Base-by-base conservation (phyloP, 2,888 invertebrate genomes). In the Phytoseiulus persimilis region DNA sequence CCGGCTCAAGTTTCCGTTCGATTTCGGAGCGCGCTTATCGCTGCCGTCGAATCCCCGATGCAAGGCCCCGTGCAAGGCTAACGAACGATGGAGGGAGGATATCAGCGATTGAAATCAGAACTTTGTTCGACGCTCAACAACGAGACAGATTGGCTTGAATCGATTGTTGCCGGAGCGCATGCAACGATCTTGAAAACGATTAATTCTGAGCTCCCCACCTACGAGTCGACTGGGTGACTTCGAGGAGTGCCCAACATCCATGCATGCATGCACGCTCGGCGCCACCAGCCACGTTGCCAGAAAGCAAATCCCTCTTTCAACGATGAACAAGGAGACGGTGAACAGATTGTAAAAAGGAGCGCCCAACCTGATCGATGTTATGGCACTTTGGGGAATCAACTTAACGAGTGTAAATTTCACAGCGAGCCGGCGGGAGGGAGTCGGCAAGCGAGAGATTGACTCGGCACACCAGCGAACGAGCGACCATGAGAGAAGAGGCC, bases 101-200 rank as follows among this genome's bases (percentile, higher is more conserved):
- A 65, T 65, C 65, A 65, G 65, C 65, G 65, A 65, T 65, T 14
- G 65, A 65, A 65, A 65, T 65, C 65, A 65, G 65, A 65, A 65
- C 65, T 65, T 65, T 65, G 65, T 28, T 65, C 65, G 18, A 65
- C 65, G 65, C 28, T 28, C 65, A 2, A 23, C 65, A 23, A 65
- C 65, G 87, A 33, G 87, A 33, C 87, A 87, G 87, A 87, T 87
- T 87, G 87, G 87, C 65, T 23, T 65, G 65, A 87, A 45, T 87
- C 87, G 87, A 87, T 87, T 87, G 84, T 87, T 45, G 45, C 33
- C 87, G 32, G 39, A 28, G 39, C 87, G n/a, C 32, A 33, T 3
- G 87, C 32, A 87, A 87, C 87, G 87, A 87, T 87, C 87, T 87
- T 87, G 87, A 87, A 87, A 87, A 87, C 33, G 87, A 87, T 87